Evolutionary conservation across 2,113 vertebrate species (phyloP).

Genomic region (Acrocephalus arundinaceus): DNA sequence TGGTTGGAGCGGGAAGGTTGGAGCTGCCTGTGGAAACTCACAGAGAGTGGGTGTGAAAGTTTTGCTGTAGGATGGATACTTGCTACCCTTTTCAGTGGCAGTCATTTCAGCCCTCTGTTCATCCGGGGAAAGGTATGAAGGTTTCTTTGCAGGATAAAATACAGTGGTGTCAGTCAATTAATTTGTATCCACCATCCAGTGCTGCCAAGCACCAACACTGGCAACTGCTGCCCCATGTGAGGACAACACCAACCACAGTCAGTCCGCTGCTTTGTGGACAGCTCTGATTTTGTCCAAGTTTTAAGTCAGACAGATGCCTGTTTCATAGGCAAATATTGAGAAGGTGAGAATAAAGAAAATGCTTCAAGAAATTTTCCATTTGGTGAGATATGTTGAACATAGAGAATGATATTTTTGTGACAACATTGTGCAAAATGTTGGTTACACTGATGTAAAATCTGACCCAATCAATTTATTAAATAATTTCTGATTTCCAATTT

Average conservation of each 20-base stretch:
- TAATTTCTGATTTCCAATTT: neutral
- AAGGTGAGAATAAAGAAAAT: neutral
- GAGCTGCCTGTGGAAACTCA: neutral
- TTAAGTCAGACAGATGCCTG: neutral
- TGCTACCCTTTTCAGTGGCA: neutral
- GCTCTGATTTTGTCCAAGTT: neutral
- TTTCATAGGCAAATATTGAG: neutral
- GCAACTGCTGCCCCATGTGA: neutral
- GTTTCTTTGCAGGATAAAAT: neutral
- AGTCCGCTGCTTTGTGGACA: neutral
- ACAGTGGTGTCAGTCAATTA: neutral
- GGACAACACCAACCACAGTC: neutral
- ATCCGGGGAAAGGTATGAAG: neutral
- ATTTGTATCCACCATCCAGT: neutral
- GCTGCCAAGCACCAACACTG: neutral
- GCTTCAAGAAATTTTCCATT: neutral
- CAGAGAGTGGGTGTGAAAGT: neutral
- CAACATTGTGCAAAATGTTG: neutral
- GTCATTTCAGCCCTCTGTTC: neutral
- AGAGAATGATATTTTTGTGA: neutral
- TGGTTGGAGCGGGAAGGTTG: too few species aligned
- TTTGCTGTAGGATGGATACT: neutral
- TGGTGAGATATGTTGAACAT: neutral
- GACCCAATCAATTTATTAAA: neutral
- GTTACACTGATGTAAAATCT: neutral